These are phyloP conservation scores for Potorous gilbertii DNA, from an alignment of 2,797 vertebrate genomes.

Conservation along the genomic window DNA sequence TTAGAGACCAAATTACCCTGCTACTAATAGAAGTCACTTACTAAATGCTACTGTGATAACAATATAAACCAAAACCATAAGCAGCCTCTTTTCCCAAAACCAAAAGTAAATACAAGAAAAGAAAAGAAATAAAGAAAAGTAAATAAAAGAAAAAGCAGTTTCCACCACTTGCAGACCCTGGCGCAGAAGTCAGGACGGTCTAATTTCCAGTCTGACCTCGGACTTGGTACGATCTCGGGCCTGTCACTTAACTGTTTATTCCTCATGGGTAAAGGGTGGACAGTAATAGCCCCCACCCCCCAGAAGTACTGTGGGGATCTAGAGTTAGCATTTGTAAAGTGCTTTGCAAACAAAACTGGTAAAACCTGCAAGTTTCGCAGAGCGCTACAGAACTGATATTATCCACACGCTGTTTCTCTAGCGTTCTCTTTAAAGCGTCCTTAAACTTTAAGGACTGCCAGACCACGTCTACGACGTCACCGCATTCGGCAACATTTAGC, in stretches of 20 bases:
- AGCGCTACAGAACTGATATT: neutral
- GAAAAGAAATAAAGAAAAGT: no score
- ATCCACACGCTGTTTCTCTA: neutral
- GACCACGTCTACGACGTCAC: neutral
- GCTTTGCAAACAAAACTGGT: neutral
- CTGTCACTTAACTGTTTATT: neutral
- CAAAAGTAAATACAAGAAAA: neutral
- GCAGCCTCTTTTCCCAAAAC: neutral
- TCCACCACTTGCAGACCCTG: neutral
- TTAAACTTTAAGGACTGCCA: no score
- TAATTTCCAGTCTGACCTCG: neutral
- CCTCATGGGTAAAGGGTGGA: neutral
- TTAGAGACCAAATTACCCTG: neutral
- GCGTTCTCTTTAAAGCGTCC: neutral
- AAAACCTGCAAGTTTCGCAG: neutral
- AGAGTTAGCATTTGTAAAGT: neutral
- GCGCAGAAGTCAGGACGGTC: neutral
- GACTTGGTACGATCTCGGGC: neutral
- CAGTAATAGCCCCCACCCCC: neutral
- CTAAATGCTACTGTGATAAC: constrained; percentile 4
- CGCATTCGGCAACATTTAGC: neutral
- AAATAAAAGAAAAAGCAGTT: neutral
- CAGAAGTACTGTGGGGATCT: neutral
- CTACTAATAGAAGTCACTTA: constrained; percentile 17
- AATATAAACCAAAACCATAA: neutral